phyloP scores from a whole-genome alignment of 2,113 vertebrate genomes.

The Sturnus vulgaris region DNA sequence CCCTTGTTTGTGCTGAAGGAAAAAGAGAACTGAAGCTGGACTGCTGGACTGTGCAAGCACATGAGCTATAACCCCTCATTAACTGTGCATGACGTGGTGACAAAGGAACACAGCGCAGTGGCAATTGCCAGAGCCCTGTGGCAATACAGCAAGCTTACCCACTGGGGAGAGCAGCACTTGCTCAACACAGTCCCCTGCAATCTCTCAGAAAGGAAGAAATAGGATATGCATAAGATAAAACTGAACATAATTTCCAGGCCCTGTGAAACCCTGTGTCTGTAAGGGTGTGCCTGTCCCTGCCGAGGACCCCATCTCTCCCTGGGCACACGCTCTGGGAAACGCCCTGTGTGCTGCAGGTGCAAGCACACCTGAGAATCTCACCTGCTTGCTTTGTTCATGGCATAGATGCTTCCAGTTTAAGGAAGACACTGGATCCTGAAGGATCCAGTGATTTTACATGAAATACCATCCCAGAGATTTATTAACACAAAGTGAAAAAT shows the following conservation, averaged over 20 bases:
- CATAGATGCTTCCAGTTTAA: background rate
- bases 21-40: background rate
- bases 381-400: background rate
- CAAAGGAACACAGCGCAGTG: background rate
- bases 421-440: background rate
- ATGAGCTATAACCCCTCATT: background rate
- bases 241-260: background rate
- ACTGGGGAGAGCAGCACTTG: background rate
- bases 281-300: background rate
- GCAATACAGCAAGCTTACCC: background rate
- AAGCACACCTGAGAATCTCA: background rate
- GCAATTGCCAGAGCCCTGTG: background rate
- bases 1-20: background rate
- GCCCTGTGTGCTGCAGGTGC: rapidly evolving
- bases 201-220: background rate
- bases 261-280: background rate
- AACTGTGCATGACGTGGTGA: background rate
- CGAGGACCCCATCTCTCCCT: rapidly evolving
- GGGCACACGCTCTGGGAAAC: background rate
- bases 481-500: background rate
- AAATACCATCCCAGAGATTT: background rate
- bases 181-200: background rate
- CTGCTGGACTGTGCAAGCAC: background rate
- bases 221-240: background rate
- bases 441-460: background rate